These are phyloP conservation scores for Valencia hispanica DNA, from an alignment of 2,797 vertebrate genomes.

Conservation along the genomic window DNA sequence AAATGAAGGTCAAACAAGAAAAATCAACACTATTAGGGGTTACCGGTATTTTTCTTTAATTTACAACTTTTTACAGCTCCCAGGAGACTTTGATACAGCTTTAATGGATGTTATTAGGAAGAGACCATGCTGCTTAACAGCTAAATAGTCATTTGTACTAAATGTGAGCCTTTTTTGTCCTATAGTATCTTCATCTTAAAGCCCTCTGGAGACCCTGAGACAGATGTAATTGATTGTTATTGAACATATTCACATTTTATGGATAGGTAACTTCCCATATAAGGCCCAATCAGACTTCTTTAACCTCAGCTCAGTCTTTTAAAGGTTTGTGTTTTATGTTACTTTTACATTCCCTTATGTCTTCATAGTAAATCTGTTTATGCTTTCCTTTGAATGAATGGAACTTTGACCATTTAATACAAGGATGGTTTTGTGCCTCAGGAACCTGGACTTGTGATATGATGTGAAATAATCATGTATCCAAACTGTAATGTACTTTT, in stretches of 20 bases:
- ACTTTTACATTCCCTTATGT: neutral
- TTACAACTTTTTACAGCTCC: neutral
- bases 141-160: neutral
- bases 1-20: neutral
- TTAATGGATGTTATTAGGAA: neutral
- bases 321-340: neutral
- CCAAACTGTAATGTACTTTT: neutral
- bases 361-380: neutral
- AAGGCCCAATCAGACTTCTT: neutral
- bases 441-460: too few relatives aligned
- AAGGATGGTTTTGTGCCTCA: neutral
- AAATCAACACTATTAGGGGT: neutral
- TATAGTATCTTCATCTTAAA: neutral
- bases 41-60: neutral
- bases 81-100: neutral
- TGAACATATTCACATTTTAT: neutral
- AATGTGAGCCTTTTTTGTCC: neutral
- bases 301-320: neutral
- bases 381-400: neutral
- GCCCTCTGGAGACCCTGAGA: neutral
- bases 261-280: neutral
- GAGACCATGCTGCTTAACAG: neutral
- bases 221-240: neutral
- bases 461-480: neutral
- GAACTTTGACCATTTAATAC: neutral